Evolutionary conservation across 2,888 invertebrate genomes (phyloP).

Genomic region (Erebia epiphron): DNA sequence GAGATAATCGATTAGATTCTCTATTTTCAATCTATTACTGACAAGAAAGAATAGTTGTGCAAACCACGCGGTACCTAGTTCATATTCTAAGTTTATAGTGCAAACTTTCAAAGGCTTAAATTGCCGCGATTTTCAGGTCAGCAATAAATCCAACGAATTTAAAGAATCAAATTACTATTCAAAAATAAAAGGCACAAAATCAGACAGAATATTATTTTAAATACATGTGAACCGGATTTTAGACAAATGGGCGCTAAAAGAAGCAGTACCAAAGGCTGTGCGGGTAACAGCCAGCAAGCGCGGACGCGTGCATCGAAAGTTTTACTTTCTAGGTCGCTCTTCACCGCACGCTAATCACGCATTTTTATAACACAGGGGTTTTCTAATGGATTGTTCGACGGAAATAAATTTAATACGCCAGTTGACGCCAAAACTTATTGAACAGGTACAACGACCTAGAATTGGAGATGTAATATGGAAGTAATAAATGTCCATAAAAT

Average conservation of each 20-base stretch:
- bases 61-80: too few species aligned
- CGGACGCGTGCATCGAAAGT: conserved; percentile 67
- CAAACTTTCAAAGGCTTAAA: background rate
- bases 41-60: too few species aligned
- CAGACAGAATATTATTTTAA: background rate
- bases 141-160: too few species aligned
- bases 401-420: conserved; percentile 16
- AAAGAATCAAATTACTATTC: background rate
- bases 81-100: too few species aligned
- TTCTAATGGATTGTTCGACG: conserved; percentile 52
- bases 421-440: conserved; percentile 1
- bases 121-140: background rate
- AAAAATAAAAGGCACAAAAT: background rate
- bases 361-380: conserved; percentile 66
- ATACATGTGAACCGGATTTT: conserved; percentile 71
- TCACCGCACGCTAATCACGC: conserved; percentile 70
- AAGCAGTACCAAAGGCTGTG: conserved; percentile 47
- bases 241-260: conserved; percentile 49
- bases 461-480: background rate
- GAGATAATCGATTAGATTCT: too few species aligned
- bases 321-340: conserved; percentile 74
- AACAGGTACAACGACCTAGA: background rate
- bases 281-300: conserved; percentile 33
- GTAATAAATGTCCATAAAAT: background rate
- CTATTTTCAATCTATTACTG: too few species aligned